Evolutionary conservation across 2,888 invertebrate genomes (phyloP), one percentile per base, ranked within the genome.

Genomic region (Drosophila pullipes): DNA sequence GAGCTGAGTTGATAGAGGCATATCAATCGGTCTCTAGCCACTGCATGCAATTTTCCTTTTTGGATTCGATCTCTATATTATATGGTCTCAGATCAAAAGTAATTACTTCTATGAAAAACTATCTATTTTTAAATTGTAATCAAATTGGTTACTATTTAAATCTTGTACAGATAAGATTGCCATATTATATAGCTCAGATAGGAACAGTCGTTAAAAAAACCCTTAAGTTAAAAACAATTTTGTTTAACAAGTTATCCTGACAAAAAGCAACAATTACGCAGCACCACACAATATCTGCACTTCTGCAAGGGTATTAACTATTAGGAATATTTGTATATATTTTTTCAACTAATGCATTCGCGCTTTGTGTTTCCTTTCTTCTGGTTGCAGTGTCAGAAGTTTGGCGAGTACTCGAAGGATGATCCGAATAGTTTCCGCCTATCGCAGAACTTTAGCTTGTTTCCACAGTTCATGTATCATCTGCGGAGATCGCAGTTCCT

Each of bases 391-490:
- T 99, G 99, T 93, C 99, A 99, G 94, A 99, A 99, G 94, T 99
- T 99, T 94, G 99, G 99, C 65, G 99, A 99, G 92, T 99, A 98
- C 93, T 96, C 96, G 89, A 99, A 99, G 92, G 99, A 99, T 92
- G 99, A 99, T 94, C 98, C 99, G 22, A 97, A 97, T 92, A 98
- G 98, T 82, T 99, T 99, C 94, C 95, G 99, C 60, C 95, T 99
- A 72, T 96, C 97, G 3, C 99, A 99, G 92, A 99, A 99, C 94
- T 99, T 99, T 94, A 98, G 98, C 71, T 94, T 99, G 69, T 99
- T 99, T 94, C 99, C 99, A 52, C 99, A 99, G 94, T 99, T 99
- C 94, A 99, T 99, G 99, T 99, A 99, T 94, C 99, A 99, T 93
- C 94, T 99, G 90, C 95, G 99, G 52, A 96, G 99, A 82, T 99